Evolutionary conservation across 2,888 invertebrate genomes (phyloP), one percentile per base, ranked within the genome.

Genomic region (Brachyptera putata): DNA sequence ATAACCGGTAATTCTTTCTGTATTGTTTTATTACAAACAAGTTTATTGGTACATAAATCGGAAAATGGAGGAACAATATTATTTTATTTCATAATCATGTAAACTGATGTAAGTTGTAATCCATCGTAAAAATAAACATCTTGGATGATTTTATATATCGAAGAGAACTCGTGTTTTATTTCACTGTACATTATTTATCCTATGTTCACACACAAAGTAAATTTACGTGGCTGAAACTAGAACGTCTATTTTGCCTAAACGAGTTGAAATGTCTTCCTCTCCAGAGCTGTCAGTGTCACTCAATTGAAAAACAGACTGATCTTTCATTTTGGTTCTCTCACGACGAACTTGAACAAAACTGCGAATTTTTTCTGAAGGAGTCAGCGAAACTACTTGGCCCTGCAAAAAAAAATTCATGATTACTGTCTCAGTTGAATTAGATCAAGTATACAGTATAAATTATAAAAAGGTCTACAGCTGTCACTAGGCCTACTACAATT

Each of bases 241-340:
- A n/a, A n/a, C 11, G 7, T 30, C 30, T 11, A 30, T 5, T 30
- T 30, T 30, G 30, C 11, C 30, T 11, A 30, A 30, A 7, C 30
- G 5, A 7, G 5, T 11, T 11, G 30, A 30, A 39, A 39, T 39
- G 39, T n/a, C n/a, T 39, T 39, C 30, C 30, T 39, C 13, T 39
- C n/a, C 13, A 39, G n/a, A n/a, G n/a, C 48, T 30, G 26, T 53
- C 53, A 21, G 53, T 53, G 24, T 53, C 53, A 22, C 53, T 53
- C 5, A 53, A 18, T 22, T 34, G 9, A 18, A 53, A 53, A 34
- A 53, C 36, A 3, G 34, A 30, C 9, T 21, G 34, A 14, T 53
- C 53, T 21, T 53, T 53, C 36, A 53, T 53, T 34, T 36, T 53
- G 34, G 53, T 53, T 13, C 53, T 30, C 36, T 36, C 36, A 11